These are phyloP conservation scores for Nestor notabilis DNA, from an alignment of 2,113 vertebrate genomes.

Conservation along the genomic window DNA sequence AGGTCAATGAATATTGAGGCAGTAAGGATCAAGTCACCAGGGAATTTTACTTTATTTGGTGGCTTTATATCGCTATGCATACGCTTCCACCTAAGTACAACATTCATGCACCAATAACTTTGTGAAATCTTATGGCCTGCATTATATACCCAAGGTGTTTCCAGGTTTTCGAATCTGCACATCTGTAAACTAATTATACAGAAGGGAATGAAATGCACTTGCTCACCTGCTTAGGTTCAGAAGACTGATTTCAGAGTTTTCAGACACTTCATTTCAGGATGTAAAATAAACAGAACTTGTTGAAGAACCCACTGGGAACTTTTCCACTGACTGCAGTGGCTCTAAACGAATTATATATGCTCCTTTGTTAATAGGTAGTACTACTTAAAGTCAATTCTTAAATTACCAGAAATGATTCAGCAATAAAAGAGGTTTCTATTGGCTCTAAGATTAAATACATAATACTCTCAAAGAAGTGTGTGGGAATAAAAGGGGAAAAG, in stretches of 20 bases:
- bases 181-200: constrained; percentile 38
- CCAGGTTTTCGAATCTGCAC: constrained; percentile 7
- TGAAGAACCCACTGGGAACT: not conserved
- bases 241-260: not conserved
- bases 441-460: not conserved
- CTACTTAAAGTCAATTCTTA: constrained; percentile 28
- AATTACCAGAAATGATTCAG: not conserved
- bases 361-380: not conserved
- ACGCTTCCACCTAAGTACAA: not conserved
- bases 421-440: constrained; percentile 12
- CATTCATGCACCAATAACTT: not conserved
- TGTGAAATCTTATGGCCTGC: not conserved
- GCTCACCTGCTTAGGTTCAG: not conserved
- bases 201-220: constrained; percentile 6
- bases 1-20: not conserved
- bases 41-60: constrained; percentile 12
- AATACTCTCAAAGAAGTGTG: not conserved
- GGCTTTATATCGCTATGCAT: not conserved
- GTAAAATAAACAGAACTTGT: constrained; percentile 18
- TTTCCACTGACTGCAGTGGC: not conserved
- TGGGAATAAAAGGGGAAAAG: not conserved
- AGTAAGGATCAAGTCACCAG: not conserved
- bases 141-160: not conserved
- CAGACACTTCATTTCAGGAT: constrained; percentile 1
- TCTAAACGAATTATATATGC: not conserved